phyloP scores from a whole-genome alignment of 1,140 invertebrate species.

The Euwallacea fornicatus region DNA sequence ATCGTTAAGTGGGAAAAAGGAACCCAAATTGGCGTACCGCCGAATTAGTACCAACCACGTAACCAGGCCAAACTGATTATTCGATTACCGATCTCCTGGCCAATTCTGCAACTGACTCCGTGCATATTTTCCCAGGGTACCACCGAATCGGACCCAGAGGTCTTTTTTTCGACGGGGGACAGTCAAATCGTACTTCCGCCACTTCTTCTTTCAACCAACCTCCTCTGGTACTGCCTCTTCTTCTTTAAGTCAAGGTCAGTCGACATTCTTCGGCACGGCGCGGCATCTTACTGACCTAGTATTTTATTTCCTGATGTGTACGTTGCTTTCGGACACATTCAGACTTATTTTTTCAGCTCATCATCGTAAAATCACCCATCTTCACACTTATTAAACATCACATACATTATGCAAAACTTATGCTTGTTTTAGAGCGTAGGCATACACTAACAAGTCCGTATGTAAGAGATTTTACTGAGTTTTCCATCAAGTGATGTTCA shows the following conservation, averaged over 20 bases:
- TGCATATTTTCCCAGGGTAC: slow-evolving; percentile 33
- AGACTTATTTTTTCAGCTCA: neutral
- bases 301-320: slow-evolving; percentile 46
- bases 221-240: slow-evolving; percentile 22
- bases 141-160: slow-evolving; percentile 8
- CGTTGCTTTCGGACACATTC: slow-evolving; percentile 7
- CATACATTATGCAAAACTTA: too few relatives aligned
- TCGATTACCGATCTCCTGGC: slow-evolving; percentile 18
- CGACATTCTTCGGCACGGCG: slow-evolving; percentile 41
- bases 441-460: too few relatives aligned
- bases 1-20: neutral
- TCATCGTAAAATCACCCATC: too few relatives aligned
- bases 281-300: slow-evolving; percentile 46
- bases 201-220: slow-evolving; percentile 25
- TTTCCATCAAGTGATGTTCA: too few relatives aligned
- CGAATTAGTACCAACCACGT: slow-evolving; percentile 18
- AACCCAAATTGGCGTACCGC: neutral
- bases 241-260: slow-evolving; percentile 45
- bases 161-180: slow-evolving; percentile 18
- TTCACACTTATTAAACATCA: too few relatives aligned
- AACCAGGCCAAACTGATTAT: slow-evolving; percentile 28
- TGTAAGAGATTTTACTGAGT: neutral
- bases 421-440: too few relatives aligned
- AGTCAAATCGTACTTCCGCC: slow-evolving; percentile 33
- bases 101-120: slow-evolving; percentile 4